Evolutionary conservation across 2,113 vertebrate species (phyloP), one percentile per base, ranked within the genome.

Genomic region (Misgurnus anguillicaudatus): DNA sequence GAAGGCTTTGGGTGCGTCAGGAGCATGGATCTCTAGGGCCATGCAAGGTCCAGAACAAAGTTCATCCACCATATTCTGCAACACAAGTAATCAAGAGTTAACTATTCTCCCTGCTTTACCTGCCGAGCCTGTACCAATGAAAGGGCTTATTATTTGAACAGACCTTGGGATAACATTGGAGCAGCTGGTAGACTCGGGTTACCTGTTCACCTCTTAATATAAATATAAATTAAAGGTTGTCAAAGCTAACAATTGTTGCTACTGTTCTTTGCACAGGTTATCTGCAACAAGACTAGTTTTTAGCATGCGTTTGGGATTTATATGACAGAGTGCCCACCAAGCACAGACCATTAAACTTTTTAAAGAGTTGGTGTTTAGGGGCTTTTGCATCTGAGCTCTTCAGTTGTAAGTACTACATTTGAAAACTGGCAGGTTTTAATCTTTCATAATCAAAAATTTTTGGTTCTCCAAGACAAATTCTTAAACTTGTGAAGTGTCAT

Each of bases 41-140:
- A 99, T 91, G 61, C 95, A 97, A 78, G 96, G 93, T 65, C 96
- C 96, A 31, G 95, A 95, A 86, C 91, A 96, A 80, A 97, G 89
- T 90, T 98, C 96, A 9, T 91, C 92, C 88, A 97, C 93, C 95
- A 97, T 96, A 11, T 90, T 92, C 96, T 98, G 83, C 41, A 85
- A 62, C 42, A 77, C 17, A 70, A 68, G 47, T 79, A 86, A 4
- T 3, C 66, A 57, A 83, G 71, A 80, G 75, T 83, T 75, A 82
- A 80, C 14, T 39, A 74, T 72, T 21, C 55, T 51, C 63, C 9
- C 51, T 39, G 24, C 48, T 76, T 42, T 61, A 66, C 68, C 72
- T 65, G 63, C 6, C 4, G 65, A 58, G 72, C 48, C 51, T 47
- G 63, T 53, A 65, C 41, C 39, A 81, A 72, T 86, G 76, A 87